Conservation (phyloP, 2,888 invertebrate species). For the Cephus runcator region DNA sequence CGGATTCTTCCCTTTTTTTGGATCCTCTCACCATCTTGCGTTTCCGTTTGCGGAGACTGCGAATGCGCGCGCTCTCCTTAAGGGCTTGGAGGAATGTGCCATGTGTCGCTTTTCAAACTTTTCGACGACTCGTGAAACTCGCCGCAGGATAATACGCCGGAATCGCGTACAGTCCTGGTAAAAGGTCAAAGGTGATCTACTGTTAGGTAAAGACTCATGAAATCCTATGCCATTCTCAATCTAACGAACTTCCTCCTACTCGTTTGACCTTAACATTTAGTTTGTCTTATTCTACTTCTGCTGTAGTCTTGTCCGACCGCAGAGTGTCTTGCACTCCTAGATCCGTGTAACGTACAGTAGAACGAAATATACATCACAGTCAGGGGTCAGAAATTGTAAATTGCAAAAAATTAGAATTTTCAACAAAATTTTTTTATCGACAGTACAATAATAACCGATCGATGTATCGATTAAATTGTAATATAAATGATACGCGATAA, state of each 20-base stretch:
- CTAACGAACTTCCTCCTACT: not conserved
- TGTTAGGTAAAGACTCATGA: not conserved
- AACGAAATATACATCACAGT: not conserved
- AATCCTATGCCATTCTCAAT: not conserved
- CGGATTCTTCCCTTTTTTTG: not conserved
- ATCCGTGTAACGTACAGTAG: not conserved
- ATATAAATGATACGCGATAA: not conserved
- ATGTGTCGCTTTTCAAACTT: not conserved
- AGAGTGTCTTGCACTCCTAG: not conserved
- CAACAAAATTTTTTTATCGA: not conserved
- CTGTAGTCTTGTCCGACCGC: not conserved
- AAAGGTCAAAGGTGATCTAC: not conserved
- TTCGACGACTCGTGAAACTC: not conserved
- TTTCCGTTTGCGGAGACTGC: not conserved
- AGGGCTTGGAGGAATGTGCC: not conserved
- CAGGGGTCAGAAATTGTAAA: not conserved
- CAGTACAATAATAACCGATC: not conserved
- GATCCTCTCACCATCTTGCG: not conserved
- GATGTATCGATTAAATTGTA: not conserved
- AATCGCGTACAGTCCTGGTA: not conserved
- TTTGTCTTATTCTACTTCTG: not conserved
- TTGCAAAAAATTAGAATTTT: not conserved
- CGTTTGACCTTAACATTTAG: not conserved
- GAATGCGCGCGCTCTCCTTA: not conserved
- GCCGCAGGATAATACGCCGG: not conserved